Conservation (phyloP, 64 coral and sea anemone genomes). For the Catalaphyllia jardinei region DNA sequence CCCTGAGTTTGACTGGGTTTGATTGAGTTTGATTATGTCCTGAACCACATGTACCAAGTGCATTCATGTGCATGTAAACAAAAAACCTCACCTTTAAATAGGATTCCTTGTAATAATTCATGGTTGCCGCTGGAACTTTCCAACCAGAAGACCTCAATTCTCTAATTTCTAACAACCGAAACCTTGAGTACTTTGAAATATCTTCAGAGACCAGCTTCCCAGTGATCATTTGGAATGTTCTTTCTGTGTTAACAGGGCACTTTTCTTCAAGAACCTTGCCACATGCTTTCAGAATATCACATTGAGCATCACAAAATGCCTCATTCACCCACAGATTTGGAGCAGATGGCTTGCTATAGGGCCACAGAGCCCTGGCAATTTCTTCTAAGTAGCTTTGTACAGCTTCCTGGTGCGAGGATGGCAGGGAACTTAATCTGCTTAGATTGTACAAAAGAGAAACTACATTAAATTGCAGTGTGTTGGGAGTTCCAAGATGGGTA, state of each 20-base stretch:
- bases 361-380: conserved; percentile 38
- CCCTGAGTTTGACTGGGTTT: too few relatives aligned
- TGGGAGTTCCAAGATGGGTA: conserved; percentile 32
- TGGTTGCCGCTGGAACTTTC: not conserved
- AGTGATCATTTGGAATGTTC: conserved; percentile 22
- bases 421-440: not conserved
- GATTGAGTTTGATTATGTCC: too few relatives aligned
- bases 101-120: conserved; percentile 28
- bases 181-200: conserved; percentile 26
- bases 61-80: too few relatives aligned
- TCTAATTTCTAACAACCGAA: conserved; percentile 29
- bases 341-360: conserved; percentile 14
- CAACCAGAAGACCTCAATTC: conserved; percentile 24
- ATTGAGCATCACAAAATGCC: conserved; percentile 39
- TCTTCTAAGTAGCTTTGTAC: conserved; percentile 47
- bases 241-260: conserved; percentile 38
- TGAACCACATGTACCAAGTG: too few relatives aligned
- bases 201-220: conserved; percentile 12
- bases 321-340: conserved; percentile 29
- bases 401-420: not conserved
- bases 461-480: conserved; percentile 23
- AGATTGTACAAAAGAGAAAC: conserved; percentile 29
- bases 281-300: conserved; percentile 43
- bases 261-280: conserved; percentile 24
- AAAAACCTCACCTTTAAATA: conserved; percentile 6